Evolutionary conservation across 2,888 invertebrate genomes (phyloP).

Genomic region (Drosophila engyochracea): DNA sequence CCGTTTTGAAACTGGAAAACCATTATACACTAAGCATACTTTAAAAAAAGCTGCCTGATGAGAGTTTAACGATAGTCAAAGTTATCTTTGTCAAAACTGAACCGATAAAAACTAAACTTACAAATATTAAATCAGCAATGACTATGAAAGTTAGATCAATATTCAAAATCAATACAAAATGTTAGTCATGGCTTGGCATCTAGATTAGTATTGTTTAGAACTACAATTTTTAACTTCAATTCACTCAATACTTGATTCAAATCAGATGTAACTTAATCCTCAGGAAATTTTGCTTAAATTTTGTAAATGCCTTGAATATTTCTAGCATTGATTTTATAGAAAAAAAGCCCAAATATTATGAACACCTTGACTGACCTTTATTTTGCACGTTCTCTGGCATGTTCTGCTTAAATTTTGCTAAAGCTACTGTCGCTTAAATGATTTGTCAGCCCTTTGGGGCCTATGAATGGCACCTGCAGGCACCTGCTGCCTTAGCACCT

Average conservation of each 20-base stretch:
- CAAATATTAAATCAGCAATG: neutral
- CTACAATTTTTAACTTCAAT: neutral
- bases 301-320: neutral
- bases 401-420: conserved; percentile 18
- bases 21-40: neutral
- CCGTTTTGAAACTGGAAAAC: neutral
- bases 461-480: conserved; percentile 29
- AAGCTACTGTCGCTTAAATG: conserved; percentile 23
- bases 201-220: neutral
- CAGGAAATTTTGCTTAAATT: neutral
- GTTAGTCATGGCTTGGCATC: neutral
- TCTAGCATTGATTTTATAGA: neutral
- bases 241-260: neutral
- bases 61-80: neutral
- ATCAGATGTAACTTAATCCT: neutral
- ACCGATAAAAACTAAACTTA: too few species aligned
- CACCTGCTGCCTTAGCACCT: conserved; percentile 21
- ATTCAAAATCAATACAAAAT: neutral
- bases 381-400: neutral
- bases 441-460: conserved; percentile 29
- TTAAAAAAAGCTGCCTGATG: neutral
- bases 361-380: neutral
- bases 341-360: neutral
- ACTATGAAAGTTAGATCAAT: neutral
- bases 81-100: neutral